These are phyloP conservation scores for Tenodera sinensis DNA, from an alignment of 2,888 invertebrate genomes.

Conservation along the genomic window DNA sequence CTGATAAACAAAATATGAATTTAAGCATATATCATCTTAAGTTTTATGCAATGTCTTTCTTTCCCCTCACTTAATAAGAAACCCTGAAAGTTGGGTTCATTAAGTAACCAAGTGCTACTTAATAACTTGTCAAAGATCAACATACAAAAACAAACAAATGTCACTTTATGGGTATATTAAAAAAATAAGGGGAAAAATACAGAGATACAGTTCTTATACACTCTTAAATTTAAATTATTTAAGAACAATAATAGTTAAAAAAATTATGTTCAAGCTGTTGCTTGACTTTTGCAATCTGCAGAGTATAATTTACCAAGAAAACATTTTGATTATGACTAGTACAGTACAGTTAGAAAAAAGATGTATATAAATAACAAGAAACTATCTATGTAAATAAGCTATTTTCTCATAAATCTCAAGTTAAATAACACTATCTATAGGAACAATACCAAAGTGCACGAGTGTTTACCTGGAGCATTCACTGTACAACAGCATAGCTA, in stretches of 20 bases:
- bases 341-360: background rate
- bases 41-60: background rate
- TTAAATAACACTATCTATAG: background rate
- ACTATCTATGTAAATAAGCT: background rate
- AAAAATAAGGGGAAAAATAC: background rate
- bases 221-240: background rate
- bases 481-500: background rate
- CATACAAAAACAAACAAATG: background rate
- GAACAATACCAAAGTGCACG: background rate
- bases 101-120: background rate
- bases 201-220: background rate
- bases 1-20: background rate
- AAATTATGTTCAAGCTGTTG: background rate
- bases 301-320: background rate
- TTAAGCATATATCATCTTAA: background rate
- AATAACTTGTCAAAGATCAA: background rate
- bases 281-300: background rate
- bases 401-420: background rate
- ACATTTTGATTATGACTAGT: background rate
- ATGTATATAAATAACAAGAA: background rate
- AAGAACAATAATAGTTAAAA: background rate
- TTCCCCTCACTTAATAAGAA: background rate
- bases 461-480: background rate
- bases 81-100: background rate
- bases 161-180: background rate